phyloP scores from a whole-genome alignment of 2,113 vertebrate genomes.

The Percina caprodes region DNA sequence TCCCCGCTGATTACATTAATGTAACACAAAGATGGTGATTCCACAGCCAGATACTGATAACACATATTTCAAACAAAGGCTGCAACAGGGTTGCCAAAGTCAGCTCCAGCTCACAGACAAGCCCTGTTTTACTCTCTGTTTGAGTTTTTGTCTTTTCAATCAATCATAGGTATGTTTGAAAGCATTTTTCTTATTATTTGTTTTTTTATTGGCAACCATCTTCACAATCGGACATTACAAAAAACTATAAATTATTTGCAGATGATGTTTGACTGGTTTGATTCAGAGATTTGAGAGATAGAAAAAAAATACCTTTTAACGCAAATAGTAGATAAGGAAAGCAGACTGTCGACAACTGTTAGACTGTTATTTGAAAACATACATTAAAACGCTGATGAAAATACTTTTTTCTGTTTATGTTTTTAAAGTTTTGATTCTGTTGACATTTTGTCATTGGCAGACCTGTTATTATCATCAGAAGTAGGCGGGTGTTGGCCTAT shows the following conservation, averaged over 20 bases:
- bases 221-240: background rate
- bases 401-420: background rate
- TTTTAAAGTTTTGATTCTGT: conserved; percentile 44
- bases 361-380: conserved; percentile 2
- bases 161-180: background rate
- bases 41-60: conserved; percentile 9
- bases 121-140: too few species aligned
- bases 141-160: background rate
- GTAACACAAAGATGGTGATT: conserved; percentile 15
- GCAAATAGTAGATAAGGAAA: background rate
- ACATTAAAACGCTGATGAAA: conserved; percentile 16
- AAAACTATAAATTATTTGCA: background rate
- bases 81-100: conserved; percentile 10
- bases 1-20: conserved; percentile 37
- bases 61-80: conserved; percentile 21
- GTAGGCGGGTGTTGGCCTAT: conserved; percentile 26
- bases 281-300: background rate
- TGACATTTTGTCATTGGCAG: conserved; percentile 55
- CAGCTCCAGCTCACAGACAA: conserved; percentile 4
- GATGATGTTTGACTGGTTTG: background rate
- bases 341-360: background rate
- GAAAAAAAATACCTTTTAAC: background rate
- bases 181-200: background rate
- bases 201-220: background rate
- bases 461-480: conserved; percentile 74